These are phyloP conservation scores for Nycticebus coucang DNA, from an alignment of 2,113 vertebrate genomes.

Conservation along the genomic window DNA sequence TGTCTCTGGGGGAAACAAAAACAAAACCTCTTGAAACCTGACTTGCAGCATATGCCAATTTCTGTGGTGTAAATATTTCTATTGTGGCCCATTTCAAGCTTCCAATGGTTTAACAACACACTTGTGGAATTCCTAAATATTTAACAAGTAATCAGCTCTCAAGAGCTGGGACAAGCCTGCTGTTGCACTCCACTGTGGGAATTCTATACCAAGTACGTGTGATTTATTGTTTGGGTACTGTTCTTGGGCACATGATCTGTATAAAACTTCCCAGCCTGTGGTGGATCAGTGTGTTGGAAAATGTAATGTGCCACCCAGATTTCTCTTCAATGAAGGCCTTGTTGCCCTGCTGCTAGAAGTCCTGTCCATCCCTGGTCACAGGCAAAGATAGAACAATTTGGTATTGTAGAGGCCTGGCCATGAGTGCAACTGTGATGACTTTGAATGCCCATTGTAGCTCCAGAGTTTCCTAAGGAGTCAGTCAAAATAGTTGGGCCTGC, in stretches of 20 bases:
- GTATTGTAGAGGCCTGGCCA: background rate
- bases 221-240: background rate
- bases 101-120: background rate
- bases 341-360: background rate
- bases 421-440: background rate
- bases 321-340: background rate
- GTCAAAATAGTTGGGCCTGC: background rate
- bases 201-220: background rate
- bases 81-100: background rate
- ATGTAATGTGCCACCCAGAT: background rate
- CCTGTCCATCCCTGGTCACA: background rate
- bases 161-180: background rate
- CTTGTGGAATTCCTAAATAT: background rate
- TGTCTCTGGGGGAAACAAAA: background rate
- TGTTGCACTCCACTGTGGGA: background rate
- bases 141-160: conserved; percentile 3
- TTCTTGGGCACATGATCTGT: background rate
- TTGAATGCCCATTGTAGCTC: background rate
- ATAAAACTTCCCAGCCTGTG: background rate
- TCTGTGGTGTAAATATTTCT: background rate
- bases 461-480: background rate
- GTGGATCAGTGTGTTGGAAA: background rate
- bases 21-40: background rate
- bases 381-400: background rate
- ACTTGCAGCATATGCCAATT: background rate